Percentiles rank a stretch among this genome's conserved stretches.
phyloP scores from a whole-genome alignment of 2,797 vertebrate genomes.

The Sardinella longiceps region DNA sequence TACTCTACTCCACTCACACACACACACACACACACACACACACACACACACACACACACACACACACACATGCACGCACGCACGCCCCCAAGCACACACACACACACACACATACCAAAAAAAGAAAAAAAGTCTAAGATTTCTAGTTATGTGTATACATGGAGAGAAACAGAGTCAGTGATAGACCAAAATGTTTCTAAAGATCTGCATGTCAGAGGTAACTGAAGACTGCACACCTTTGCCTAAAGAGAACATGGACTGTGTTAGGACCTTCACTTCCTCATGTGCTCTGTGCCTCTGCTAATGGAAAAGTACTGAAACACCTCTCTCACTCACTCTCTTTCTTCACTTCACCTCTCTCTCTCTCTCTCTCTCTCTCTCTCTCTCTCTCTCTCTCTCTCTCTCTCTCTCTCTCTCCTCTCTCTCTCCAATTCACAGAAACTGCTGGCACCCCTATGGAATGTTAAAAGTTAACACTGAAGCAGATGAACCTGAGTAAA shows the following conservation, averaged over 20 bases:
- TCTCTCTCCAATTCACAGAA: background rate
- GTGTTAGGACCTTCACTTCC: slow-evolving; percentile 2
- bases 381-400: background rate
- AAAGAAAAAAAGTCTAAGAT: background rate
- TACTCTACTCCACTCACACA: background rate
- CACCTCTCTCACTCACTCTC: background rate
- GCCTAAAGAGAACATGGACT: background rate
- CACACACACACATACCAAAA: background rate
- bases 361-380: background rate
- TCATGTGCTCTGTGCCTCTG: slow-evolving; percentile 1
- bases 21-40: background rate
- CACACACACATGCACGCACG: background rate
- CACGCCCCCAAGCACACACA: too few species aligned
- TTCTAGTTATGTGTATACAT: background rate
- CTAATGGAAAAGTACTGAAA: slow-evolving; percentile 22
- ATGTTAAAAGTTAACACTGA: background rate
- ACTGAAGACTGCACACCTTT: background rate
- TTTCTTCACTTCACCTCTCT: background rate
- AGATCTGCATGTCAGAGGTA: background rate
- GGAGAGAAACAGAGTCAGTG: background rate
- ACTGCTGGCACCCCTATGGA: background rate
- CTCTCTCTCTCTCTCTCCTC: too few species aligned
- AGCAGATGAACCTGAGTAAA: too few species aligned
- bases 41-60: background rate
- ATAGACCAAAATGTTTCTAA: background rate